Conservation (phyloP, 2,888 invertebrate species). For the Glyphotaelius pellucidus region DNA sequence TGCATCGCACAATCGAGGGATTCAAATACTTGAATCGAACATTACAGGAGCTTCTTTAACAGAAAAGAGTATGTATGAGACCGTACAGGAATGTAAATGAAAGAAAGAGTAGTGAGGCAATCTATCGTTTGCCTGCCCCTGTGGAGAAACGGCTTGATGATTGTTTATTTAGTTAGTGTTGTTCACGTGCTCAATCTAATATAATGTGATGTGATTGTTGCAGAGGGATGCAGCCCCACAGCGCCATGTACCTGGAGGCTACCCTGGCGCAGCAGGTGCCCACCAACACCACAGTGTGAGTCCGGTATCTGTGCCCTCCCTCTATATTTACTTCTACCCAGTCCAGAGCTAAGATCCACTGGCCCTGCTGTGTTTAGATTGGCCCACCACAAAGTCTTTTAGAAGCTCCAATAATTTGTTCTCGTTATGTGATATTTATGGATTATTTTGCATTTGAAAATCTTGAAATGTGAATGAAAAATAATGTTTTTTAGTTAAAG, state of each 20-base stretch:
- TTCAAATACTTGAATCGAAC: not conserved
- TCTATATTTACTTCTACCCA: not conserved
- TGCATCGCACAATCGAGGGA: not conserved
- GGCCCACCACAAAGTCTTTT: no score
- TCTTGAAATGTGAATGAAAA: no score
- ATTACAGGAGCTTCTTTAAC: not conserved
- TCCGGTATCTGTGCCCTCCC: constrained; percentile 58
- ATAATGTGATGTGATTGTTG: not conserved
- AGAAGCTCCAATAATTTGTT: no score
- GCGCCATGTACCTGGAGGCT: constrained; percentile 78
- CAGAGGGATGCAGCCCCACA: constrained; percentile 76
- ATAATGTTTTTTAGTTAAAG: no score
- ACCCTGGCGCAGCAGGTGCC: constrained; percentile 78
- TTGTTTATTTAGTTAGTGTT: not conserved
- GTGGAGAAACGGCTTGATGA: not conserved
- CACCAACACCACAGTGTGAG: constrained; percentile 77
- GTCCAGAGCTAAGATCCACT: not conserved
- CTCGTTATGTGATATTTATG: no score
- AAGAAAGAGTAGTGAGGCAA: not conserved
- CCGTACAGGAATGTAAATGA: not conserved
- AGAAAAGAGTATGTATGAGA: not conserved
- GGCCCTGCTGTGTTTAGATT: not conserved
- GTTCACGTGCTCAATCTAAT: not conserved
- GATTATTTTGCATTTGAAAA: no score
- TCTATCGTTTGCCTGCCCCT: not conserved